phyloP scores from a whole-genome alignment of 2,888 invertebrate genomes.

The Thera britannica region DNA sequence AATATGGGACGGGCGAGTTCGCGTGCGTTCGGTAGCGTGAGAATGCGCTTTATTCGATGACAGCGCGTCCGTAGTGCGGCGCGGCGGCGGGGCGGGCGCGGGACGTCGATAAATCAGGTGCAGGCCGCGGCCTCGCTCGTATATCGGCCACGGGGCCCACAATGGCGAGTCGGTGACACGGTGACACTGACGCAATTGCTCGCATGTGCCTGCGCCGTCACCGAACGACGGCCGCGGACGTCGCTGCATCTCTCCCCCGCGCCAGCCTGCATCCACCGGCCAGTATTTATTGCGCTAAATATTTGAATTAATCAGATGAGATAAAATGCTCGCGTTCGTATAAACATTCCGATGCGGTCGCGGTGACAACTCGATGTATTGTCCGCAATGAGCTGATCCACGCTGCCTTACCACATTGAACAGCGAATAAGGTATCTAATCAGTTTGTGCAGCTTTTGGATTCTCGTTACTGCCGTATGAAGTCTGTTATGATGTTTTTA shows the following conservation, averaged over 20 bases:
- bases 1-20: slow-evolving; percentile 79
- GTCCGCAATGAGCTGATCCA: slow-evolving; percentile 71
- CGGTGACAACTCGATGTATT: slow-evolving; percentile 83
- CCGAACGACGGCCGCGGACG: slow-evolving; percentile 54
- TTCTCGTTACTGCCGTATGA: slow-evolving; percentile 54
- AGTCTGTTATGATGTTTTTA: slow-evolving; percentile 70
- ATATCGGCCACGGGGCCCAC: slow-evolving; percentile 73
- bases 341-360: slow-evolving; percentile 81
- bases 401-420: slow-evolving; percentile 25
- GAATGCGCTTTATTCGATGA: slow-evolving; percentile 82
- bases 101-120: slow-evolving; percentile 82
- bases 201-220: slow-evolving; percentile 71
- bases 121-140: slow-evolving; percentile 61
- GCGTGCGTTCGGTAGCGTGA: slow-evolving; percentile 84
- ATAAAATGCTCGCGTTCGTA: slow-evolving; percentile 80
- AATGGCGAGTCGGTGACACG: slow-evolving; percentile 74
- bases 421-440: slow-evolving; percentile 41
- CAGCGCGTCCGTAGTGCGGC: slow-evolving; percentile 44
- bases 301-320: slow-evolving; percentile 84
- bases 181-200: slow-evolving; percentile 80
- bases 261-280: slow-evolving; percentile 42
- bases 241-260: slow-evolving; percentile 55
- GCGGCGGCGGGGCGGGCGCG: slow-evolving; percentile 50
- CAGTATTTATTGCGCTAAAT: slow-evolving; percentile 83
- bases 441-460: slow-evolving; percentile 49